Conservation (phyloP, 23 tunicate genomes). For the Ciona savignyi region DNA sequence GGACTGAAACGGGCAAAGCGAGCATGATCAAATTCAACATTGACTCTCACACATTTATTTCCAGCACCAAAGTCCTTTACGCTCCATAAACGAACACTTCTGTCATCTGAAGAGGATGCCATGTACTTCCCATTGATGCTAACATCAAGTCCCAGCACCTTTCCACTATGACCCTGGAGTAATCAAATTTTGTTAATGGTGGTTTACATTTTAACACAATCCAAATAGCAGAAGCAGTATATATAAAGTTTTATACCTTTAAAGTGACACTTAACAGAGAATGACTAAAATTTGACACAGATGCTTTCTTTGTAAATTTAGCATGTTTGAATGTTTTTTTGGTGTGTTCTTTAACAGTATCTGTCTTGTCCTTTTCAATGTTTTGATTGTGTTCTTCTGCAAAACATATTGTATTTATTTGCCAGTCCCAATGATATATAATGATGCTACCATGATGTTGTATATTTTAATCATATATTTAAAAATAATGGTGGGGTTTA, state of each 20-base stretch:
- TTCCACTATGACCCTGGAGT: slow-evolving; percentile 66
- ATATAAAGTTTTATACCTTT: slow-evolving; percentile 2
- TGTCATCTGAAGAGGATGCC: slow-evolving; percentile 65
- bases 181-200: background rate
- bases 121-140: slow-evolving; percentile 85
- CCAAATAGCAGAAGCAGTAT: background rate
- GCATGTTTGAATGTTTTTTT: background rate
- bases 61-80: slow-evolving; percentile 89
- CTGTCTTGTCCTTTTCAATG: background rate
- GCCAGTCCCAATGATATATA: no score
- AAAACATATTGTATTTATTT: background rate
- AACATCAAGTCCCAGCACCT: slow-evolving; percentile 44
- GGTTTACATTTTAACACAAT: background rate
- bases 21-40: slow-evolving; percentile 88
- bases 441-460: no score
- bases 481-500: no score
- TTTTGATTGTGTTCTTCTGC: background rate
- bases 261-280: slow-evolving; percentile 14
- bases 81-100: slow-evolving; percentile 75
- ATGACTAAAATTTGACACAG: slow-evolving; percentile 20
- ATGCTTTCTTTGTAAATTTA: background rate
- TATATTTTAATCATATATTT: no score
- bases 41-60: slow-evolving; percentile 62
- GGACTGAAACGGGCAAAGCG: slow-evolving; percentile 67
- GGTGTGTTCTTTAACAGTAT: background rate